phyloP scores from a whole-genome alignment of 2,888 invertebrate species.

The Cremastinae sp. region DNA sequence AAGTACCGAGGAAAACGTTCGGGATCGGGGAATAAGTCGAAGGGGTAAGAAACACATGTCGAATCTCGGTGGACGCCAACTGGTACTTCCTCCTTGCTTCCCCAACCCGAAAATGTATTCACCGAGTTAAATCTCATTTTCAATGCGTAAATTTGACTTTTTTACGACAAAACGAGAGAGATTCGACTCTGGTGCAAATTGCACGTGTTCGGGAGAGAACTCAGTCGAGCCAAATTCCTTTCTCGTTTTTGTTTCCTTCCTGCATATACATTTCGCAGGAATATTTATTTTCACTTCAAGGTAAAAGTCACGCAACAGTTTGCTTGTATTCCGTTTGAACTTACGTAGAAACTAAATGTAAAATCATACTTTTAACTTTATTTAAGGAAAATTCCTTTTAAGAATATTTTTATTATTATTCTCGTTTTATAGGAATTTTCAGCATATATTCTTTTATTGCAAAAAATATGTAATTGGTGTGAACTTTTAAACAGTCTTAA shows the following conservation, averaged over 20 bases:
- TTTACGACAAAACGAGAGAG: slow-evolving; percentile 1
- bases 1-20: neutral
- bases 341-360: too few relatives aligned
- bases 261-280: neutral
- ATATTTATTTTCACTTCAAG: too few relatives aligned
- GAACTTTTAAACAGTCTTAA: too few relatives aligned
- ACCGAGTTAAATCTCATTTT: slow-evolving; percentile 65
- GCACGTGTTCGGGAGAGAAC: slow-evolving; percentile 43
- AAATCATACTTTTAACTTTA: too few relatives aligned
- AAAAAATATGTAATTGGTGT: too few relatives aligned
- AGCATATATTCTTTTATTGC: too few relatives aligned
- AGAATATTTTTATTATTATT: too few relatives aligned
- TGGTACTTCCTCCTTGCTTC: slow-evolving; percentile 75
- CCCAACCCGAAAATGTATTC: slow-evolving; percentile 74
- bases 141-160: slow-evolving; percentile 9
- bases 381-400: too few relatives aligned
- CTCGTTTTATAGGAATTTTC: too few relatives aligned
- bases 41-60: slow-evolving; percentile 67
- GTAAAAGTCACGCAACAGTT: too few relatives aligned
- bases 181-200: neutral
- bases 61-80: slow-evolving; percentile 74
- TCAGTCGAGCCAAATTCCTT: slow-evolving; percentile 11
- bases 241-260: neutral
- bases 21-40: neutral
- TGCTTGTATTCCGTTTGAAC: too few relatives aligned